Evolutionary conservation across 2,888 invertebrate genomes (phyloP), one percentile per base, ranked within the genome.

Genomic region (Onchidella celtica): DNA sequence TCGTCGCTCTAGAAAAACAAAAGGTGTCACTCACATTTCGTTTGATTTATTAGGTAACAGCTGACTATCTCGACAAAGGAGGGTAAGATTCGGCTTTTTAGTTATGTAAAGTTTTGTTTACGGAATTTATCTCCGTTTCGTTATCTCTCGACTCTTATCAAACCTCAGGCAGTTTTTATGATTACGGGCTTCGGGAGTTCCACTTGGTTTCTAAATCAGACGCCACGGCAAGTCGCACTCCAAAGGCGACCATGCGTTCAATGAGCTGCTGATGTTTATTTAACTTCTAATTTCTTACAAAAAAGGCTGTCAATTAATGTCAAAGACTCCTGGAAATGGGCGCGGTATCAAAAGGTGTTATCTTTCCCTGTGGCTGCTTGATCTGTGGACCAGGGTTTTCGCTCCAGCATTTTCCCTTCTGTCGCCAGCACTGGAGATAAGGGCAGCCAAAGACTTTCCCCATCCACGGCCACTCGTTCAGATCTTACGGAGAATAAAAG

Each of bases 251-350:
- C 66, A 68, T 65, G 34, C 77, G 17, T 77, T 3, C 68, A 68
- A 77, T 66, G 47, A 40, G 55, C 47, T 47, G 66, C 40, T 77
- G 36, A 57, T 77, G 77, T 77, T 77, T 68, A 68, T 55, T 77
- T 77, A 57, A 57, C 66, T 77, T 68, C 57, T 27, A 77, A 77
- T 77, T 66, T 77, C 68, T 55, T 55, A 57, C 77, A 29, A 77
- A 68, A 77, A 77, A 77, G n/a, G 4, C 63, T 57, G 57, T 68
- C 77, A 77, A 77, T 77, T 77, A 77, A 77, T 34, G 66, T 68
- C 34, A 57, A 57, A 34, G 36, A 34, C 29, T 66, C 9, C 66
- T 66, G 66, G 32, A 66, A 66, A 32, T 32, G 47, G 77, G 27
- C 21, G 65, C 36, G n/a, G 57, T 68, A 77, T 68, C 77, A 66